Base-by-base conservation (phyloP, 2,113 vertebrate species). In the Pimephales promelas region DNA sequence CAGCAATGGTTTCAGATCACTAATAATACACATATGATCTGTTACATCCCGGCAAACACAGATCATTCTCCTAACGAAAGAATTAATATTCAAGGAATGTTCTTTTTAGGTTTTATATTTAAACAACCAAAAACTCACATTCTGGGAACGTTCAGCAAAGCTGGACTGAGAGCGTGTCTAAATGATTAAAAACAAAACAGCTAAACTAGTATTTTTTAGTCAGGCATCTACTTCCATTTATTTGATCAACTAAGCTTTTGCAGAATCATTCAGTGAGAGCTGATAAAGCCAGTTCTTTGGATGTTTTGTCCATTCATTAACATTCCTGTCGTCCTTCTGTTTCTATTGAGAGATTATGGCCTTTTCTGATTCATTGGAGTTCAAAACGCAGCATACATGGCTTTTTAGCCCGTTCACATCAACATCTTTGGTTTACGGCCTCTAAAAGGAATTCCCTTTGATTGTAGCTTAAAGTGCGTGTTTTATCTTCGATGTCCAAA, bases 1-100 rank as follows among this genome's bases (percentile, higher is more conserved):
- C 71, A 73, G 70, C n/a, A 49, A 26, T 47, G 18, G 68, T 73
- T 45, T 73, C 26, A 49, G 24, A 52, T 72, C 68, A n/a, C n/a
- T n/a, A 72, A 47, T 72, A 72, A 72, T 64, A 28, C 16, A 8
- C 61, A 1, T 62, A 28, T 14, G 59, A 59, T 61, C n/a, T 0
- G 57, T 61, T 61, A 13, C n/a, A 64, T 64, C 26, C 5, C 59
- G 28, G 59, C 5, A 2, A 26, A 28, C 59, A 62, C 26, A 66
- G 18, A 66, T 20, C 28, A 36, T 20, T 34, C 9, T 18, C 18
- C 18, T 68, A 22, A 68, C 20, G 16, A 14, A 18, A 31, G 28
- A 7, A 31, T 22, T 36, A 22, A 36, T 18, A 31, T 64, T 31
- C 26, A 4, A 7, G 26, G 26, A 64, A 64, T 0, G 61, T 18